Conservation (phyloP, 2,888 invertebrate genomes). For the Pseudococcus jackbeardsleyi region DNA sequence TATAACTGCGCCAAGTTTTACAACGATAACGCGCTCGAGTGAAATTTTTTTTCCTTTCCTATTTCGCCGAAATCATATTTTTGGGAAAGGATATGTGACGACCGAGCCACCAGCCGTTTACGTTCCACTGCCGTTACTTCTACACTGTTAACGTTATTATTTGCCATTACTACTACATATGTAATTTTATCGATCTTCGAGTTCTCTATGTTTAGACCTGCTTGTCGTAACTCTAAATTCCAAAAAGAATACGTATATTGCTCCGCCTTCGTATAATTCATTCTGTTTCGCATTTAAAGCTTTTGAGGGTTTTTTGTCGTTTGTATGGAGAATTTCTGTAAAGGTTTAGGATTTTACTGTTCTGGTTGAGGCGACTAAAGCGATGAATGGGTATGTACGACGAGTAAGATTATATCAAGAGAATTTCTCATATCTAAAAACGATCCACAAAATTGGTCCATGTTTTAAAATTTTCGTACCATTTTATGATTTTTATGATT, state of each 20-base stretch:
- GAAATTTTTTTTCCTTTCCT: conserved; percentile 7
- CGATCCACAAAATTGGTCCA: no score
- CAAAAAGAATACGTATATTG: conserved; percentile 52
- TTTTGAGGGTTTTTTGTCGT: neutral
- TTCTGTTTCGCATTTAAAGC: conserved; percentile 59
- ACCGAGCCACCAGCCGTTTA: conserved; percentile 36
- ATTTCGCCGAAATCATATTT: conserved; percentile 35
- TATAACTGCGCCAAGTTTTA: conserved; percentile 27
- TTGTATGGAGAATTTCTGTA: neutral
- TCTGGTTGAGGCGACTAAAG: neutral
- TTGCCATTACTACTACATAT: conserved; percentile 63
- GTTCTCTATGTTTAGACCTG: conserved; percentile 55
- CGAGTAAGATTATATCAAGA: no score
- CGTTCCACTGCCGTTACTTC: conserved; percentile 38
- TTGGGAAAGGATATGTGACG: conserved; percentile 4
- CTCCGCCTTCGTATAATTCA: conserved; percentile 63
- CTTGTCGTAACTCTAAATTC: conserved; percentile 60
- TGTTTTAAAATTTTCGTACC: no score
- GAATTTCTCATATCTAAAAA: no score
- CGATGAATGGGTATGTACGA: neutral
- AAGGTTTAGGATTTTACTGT: neutral
- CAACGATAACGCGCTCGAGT: conserved; percentile 12
- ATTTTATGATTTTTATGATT: no score
- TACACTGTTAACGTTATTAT: conserved; percentile 63
- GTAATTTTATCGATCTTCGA: conserved; percentile 61